phyloP scores from a whole-genome alignment of 2,797 vertebrate genomes.

The Passerculus sandwichensis region DNA sequence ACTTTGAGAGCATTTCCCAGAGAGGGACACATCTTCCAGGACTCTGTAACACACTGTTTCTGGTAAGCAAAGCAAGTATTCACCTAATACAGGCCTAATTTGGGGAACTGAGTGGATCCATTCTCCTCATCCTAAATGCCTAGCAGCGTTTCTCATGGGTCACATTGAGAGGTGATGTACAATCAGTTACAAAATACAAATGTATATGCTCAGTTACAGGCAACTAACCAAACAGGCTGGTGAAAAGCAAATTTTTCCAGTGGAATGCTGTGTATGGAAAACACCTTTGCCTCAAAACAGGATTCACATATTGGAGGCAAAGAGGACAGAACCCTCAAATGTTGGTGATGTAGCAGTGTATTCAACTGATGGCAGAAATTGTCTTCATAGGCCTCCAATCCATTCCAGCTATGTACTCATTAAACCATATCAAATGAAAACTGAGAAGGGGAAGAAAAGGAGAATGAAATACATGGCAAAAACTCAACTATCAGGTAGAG shows the following conservation, averaged over 20 bases:
- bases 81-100: background rate
- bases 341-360: background rate
- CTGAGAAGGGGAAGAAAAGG: background rate
- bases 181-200: background rate
- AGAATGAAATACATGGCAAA: background rate
- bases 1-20: background rate
- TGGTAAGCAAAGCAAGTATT: background rate
- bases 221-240: background rate
- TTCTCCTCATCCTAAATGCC: background rate
- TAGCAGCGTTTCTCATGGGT: background rate
- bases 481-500: background rate
- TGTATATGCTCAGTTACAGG: background rate
- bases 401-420: background rate
- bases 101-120: background rate
- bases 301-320: background rate
- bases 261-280: background rate
- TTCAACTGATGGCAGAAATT: background rate
- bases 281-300: background rate
- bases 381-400: background rate
- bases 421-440: background rate
- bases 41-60: background rate
- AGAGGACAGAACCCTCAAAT: background rate
- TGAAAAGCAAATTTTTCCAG: background rate
- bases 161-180: background rate
- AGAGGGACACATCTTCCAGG: background rate